Evolutionary conservation across 2,888 invertebrate genomes (phyloP), one percentile per base, ranked within the genome.

Genomic region (Galerucella pusilla): DNA sequence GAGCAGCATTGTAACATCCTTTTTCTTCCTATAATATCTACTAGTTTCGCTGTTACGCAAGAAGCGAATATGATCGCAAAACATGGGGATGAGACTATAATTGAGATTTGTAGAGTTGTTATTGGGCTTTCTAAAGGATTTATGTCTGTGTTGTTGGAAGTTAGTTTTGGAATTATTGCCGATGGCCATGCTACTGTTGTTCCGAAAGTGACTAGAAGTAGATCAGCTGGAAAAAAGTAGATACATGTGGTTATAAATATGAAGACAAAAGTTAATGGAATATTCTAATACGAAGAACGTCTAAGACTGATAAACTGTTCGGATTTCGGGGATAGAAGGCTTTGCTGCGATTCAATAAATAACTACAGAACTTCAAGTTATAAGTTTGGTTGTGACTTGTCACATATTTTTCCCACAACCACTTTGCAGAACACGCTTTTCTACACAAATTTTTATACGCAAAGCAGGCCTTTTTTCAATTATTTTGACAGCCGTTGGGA

Each of bases 131-230:
- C 14, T 4, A 71, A 52, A 11, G 71, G 71, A 46, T 71, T 71
- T 45, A 71, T 20, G 11, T 63, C 35, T 11, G 71, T 45, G 52
- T 70, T 7, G 16, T 63, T 46, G 2, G 52, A 52, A 35, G 61
- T 14, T 64, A 71, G 7, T 54, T 64, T 63, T 0, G 64, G 42
- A n/a, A 71, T 42, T 6, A 71, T 35, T 1, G 64, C 46, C 1
- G 71, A 71, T 35, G 63, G 35, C 52, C 35, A 71, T 12, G 64
- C 59, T 35, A 77, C 71, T 10, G 76, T 63, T 11, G 68, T 71
- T 10, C 78, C 75, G 42, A 59, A 61, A 9, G 49, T 63, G 49
- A 77, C 63, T 11, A 66, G 28, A 28, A 77, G n/a, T 10, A 77
- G 52, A 46, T 77, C 61, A 1, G 67, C 77, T 77, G 64, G 14